Conservation (phyloP, 2,797 vertebrate genomes). For the Macropus fuliginosus region DNA sequence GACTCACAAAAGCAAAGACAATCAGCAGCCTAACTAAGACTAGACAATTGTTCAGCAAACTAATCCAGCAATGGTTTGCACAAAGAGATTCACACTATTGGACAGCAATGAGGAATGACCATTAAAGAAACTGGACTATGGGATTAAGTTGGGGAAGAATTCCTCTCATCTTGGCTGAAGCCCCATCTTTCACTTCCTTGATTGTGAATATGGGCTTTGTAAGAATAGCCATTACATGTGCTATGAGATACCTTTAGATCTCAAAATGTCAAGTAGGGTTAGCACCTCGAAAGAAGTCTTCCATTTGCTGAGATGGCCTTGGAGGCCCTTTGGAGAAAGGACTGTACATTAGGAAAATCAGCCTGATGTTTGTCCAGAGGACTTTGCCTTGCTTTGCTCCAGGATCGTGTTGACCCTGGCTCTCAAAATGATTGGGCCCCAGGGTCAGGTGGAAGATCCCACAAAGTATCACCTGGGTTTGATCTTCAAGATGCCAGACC, state of each 20-base stretch:
- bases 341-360: neutral
- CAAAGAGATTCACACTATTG: slow-evolving; percentile 62
- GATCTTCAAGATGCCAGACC: neutral
- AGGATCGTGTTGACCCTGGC: neutral
- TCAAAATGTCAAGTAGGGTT: neutral
- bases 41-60: slow-evolving; percentile 71
- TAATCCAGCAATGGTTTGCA: slow-evolving; percentile 69
- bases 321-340: neutral
- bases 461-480: no score
- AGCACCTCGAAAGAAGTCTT: neutral
- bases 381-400: neutral
- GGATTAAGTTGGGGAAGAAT: neutral
- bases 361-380: neutral
- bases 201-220: slow-evolving; percentile 37
- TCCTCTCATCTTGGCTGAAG: slow-evolving; percentile 20
- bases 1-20: slow-evolving; percentile 78
- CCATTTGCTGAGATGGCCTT: neutral
- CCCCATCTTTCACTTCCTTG: neutral
- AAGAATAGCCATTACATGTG: slow-evolving; percentile 17
- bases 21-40: slow-evolving; percentile 69
- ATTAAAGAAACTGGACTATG: neutral
- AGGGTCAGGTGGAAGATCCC: neutral
- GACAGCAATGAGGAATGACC: slow-evolving; percentile 13
- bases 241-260: neutral
- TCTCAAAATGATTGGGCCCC: neutral